Evolutionary conservation across 2,113 vertebrate genomes (phyloP), one percentile per base, ranked within the genome.

Genomic region (Halcyon malimbica): DNA sequence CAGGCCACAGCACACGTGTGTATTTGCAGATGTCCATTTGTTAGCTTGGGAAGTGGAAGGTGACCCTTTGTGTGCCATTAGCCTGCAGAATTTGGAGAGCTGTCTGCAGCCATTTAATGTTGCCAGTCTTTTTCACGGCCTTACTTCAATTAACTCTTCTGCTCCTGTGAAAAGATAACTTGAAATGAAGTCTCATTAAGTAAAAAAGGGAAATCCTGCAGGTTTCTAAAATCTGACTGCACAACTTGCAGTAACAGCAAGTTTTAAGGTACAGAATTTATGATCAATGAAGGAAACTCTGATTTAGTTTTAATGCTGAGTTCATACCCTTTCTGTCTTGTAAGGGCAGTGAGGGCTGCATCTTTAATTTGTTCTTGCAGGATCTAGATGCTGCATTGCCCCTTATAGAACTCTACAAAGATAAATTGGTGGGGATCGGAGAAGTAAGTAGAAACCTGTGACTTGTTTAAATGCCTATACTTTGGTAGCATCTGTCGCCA

Each of bases 331-430:
- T 84, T 83, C 57, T 7, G 5, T 48, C 67, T 87, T 20, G 2
- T 23, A 69, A 44, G 15, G 42, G 11, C 44, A 78, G 35, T 17
- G 26, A 86, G 41, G 28, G 25, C 67, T 84, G 12, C 26, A 11
- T 79, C 54, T 74, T 39, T 79, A n/a, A 16, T 82, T 92, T 89
- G 8, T 87, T 82, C 24, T 64, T 82, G 4, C 96, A 99, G 99
- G 99, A 99, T 97, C 95, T 99, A 74, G 98, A 99, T 92, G 97
- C 97, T 90, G 99, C 99, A 5, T 87, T 99, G 41, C 99, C 99
- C 1, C 83, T 99, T 83, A 99, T 99, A 74, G 98, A 99, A 79
- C 98, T 97, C 84, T 99, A 99, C 97, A 99, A 99, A 97, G 98
- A 99, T 39, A 98, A 92, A 6, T 93, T 99, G 93, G 97, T 99